Percentiles rank a stretch among this genome's conserved stretches.
phyloP scores from a whole-genome alignment of 2,888 invertebrate species.

The Junonia oenone region DNA sequence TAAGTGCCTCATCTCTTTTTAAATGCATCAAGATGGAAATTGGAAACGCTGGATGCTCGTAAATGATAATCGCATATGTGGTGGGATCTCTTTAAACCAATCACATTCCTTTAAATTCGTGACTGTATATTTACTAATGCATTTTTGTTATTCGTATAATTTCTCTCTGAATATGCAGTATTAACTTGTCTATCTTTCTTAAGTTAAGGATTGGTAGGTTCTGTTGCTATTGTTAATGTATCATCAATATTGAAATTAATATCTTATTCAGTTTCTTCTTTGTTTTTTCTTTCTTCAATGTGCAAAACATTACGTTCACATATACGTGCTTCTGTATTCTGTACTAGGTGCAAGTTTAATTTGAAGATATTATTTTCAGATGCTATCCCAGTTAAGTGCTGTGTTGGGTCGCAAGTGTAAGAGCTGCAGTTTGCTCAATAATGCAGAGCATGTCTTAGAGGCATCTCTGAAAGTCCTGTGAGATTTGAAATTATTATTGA shows the following conservation, averaged over 20 bases:
- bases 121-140: not conserved
- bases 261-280: not conserved
- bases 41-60: slow-evolving; percentile 19
- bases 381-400: slow-evolving; percentile 1
- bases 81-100: slow-evolving; percentile 5
- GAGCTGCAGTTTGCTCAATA: slow-evolving; percentile 20
- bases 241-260: not conserved
- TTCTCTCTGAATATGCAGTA: too few relatives aligned
- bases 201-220: too few relatives aligned
- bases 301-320: not conserved
- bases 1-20: slow-evolving; percentile 37
- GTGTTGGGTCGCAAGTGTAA: slow-evolving; percentile 10
- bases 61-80: slow-evolving; percentile 16
- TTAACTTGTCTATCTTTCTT: too few relatives aligned
- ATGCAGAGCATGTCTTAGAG: slow-evolving; percentile 19
- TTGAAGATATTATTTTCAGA: slow-evolving; percentile 1
- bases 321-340: not conserved
- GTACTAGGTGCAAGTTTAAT: not conserved
- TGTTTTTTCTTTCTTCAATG: not conserved
- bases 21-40: slow-evolving; percentile 35
- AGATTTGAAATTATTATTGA: slow-evolving; percentile 11
- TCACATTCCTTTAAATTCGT: not conserved
- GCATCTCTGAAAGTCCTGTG: slow-evolving; percentile 11
- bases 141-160: too few relatives aligned
- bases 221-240: not conserved